These are phyloP conservation scores for Flexamia atlantica DNA, from an alignment of 2,888 invertebrate genomes.

Conservation along the genomic window DNA sequence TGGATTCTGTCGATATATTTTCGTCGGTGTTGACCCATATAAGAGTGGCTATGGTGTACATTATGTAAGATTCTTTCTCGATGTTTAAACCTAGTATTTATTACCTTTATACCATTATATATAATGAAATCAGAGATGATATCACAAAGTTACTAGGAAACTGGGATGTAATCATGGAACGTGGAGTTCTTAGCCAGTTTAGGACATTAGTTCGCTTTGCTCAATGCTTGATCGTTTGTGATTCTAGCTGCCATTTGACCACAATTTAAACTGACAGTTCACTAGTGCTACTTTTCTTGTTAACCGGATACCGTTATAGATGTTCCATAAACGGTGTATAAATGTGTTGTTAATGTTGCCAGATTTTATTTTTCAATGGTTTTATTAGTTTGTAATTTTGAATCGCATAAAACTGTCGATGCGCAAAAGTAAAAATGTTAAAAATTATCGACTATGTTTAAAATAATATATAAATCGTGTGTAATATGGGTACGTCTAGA, in stretches of 20 bases:
- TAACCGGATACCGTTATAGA: conserved; percentile 3
- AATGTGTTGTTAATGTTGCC: conserved; percentile 33
- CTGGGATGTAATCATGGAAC: neutral
- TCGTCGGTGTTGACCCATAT: neutral
- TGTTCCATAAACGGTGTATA: conserved; percentile 16
- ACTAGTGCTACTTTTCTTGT: conserved; percentile 36
- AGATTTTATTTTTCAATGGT: conserved; percentile 38
- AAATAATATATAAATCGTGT: neutral
- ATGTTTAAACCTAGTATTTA: conserved; percentile 44
- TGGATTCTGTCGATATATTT: neutral
- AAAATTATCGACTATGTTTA: neutral
- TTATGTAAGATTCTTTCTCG: conserved; percentile 32
- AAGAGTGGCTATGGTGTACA: conserved; percentile 38
- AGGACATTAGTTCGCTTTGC: conserved; percentile 56
- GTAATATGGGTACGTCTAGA: neutral
- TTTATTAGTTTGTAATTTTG: conserved; percentile 36
- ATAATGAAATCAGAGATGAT: conserved; percentile 1
- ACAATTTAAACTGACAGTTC: conserved; percentile 33
- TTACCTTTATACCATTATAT: conserved; percentile 43
- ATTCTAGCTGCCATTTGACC: conserved; percentile 52
- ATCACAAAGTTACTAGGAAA: neutral
- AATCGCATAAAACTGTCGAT: neutral
- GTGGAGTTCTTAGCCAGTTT: neutral
- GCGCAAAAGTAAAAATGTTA: neutral
- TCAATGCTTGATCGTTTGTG: conserved; percentile 51